Conservation (phyloP, 2,113 vertebrate species). For the Cromileptes altivelis region DNA sequence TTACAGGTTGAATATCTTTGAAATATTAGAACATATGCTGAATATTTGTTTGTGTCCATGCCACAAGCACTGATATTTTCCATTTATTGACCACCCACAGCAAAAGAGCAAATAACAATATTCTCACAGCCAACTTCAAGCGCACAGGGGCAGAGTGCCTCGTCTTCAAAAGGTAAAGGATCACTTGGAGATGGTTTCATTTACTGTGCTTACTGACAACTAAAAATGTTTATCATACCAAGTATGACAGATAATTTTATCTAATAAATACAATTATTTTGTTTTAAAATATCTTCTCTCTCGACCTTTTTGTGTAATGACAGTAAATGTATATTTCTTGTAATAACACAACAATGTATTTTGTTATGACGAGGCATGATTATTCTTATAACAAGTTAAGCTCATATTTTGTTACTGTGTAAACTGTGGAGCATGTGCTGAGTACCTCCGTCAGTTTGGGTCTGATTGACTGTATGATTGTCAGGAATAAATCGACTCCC, state of each 20-base stretch:
- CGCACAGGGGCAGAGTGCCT: not conserved
- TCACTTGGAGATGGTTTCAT: not conserved
- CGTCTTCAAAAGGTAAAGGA: not conserved
- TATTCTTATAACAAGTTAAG: too few relatives aligned
- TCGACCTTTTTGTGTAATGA: too few relatives aligned
- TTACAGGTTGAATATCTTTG: slow-evolving; percentile 40
- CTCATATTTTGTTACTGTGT: too few relatives aligned
- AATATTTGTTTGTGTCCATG: slow-evolving; percentile 15
- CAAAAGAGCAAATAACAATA: slow-evolving; percentile 6
- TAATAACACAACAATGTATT: too few relatives aligned
- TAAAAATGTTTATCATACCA: not conserved
- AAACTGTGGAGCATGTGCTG: too few relatives aligned
- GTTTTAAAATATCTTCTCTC: too few relatives aligned
- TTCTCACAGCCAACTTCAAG: not conserved
- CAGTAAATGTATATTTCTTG: too few relatives aligned
- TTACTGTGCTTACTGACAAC: not conserved
- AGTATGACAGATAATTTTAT: not conserved
- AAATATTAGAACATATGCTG: slow-evolving; percentile 35
- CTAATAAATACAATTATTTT: not conserved
- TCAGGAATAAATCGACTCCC: too few relatives aligned
- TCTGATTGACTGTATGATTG: too few relatives aligned
- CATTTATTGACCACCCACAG: slow-evolving; percentile 8
- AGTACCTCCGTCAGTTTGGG: too few relatives aligned
- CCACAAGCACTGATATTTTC: not conserved
- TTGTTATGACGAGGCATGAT: too few relatives aligned